Evolutionary conservation across 2,113 vertebrate genomes (phyloP).

Genomic region (Ovibos moschatus): DNA sequence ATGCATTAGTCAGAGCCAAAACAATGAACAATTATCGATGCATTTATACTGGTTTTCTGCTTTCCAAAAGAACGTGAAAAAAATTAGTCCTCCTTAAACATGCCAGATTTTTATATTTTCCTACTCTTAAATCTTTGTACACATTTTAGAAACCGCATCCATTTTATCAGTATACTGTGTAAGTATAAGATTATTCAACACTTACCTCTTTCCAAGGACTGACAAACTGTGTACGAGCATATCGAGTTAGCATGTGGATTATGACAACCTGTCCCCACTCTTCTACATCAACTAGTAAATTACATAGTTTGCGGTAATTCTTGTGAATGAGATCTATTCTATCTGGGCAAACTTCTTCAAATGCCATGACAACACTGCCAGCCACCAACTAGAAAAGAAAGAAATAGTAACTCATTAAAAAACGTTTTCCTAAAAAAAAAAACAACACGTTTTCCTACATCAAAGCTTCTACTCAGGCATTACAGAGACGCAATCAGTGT

Average conservation of each 20-base stretch:
- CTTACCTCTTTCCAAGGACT: constrained; percentile 96
- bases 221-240: constrained; percentile 94
- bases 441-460: background rate
- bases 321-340: constrained; percentile 98
- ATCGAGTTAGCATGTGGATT: constrained; percentile 97
- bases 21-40: background rate
- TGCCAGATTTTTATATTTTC: background rate
- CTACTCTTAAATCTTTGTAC: background rate
- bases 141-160: background rate
- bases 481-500: background rate
- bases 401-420: constrained; percentile 66
- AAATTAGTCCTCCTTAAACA: background rate
- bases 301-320: constrained; percentile 97
- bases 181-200: background rate
- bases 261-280: constrained; percentile 99
- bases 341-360: constrained; percentile 98
- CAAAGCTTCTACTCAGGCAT: background rate
- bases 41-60: background rate
- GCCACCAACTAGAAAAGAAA: constrained; percentile 91
- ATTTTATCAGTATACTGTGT: background rate
- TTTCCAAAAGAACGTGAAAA: constrained; percentile 22
- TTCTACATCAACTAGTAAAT: constrained; percentile 96
- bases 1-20: background rate
- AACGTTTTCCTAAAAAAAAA: background rate
- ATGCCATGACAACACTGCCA: constrained; percentile 97